These are phyloP conservation scores for Brachionichthys hirsutus DNA, from an alignment of 2,113 vertebrate species.

Conservation along the genomic window DNA sequence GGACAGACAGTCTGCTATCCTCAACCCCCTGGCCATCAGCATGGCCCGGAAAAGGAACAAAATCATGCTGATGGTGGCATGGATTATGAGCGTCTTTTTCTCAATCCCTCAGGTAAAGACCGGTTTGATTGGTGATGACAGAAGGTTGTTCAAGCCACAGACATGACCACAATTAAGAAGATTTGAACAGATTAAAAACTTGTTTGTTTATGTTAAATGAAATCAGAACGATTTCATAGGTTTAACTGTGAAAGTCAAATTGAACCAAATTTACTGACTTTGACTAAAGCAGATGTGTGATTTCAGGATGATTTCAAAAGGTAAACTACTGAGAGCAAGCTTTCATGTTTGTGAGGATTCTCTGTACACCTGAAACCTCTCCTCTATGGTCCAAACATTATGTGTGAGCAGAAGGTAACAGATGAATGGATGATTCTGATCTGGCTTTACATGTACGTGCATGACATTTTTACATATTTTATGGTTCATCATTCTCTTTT, in stretches of 20 bases:
- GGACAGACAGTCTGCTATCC: conserved; percentile 79
- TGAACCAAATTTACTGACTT: no score
- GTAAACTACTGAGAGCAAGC: background rate
- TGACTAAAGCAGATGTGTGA: no score
- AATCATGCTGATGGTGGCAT: conserved; percentile 78
- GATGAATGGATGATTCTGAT: conserved; percentile 10
- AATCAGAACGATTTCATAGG: no score
- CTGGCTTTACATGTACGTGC: background rate
- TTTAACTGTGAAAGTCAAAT: no score
- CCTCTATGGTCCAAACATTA: background rate
- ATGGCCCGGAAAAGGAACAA: conserved; percentile 74
- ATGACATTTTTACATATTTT: background rate
- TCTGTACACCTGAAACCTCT: background rate
- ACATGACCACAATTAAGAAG: background rate
- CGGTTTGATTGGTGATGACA: background rate
- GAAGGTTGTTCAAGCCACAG: background rate
- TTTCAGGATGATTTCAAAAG: no score
- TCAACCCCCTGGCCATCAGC: conserved; percentile 76
- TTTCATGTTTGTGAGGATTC: background rate
- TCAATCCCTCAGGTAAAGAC: conserved; percentile 81
- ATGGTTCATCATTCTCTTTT: conserved; percentile 1
- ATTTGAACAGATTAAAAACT: background rate
- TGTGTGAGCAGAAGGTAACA: background rate
- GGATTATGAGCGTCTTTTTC: conserved; percentile 76
- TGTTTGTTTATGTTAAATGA: no score